Base-by-base conservation (phyloP, 2,797 vertebrate species). In the Psittacula echo region DNA sequence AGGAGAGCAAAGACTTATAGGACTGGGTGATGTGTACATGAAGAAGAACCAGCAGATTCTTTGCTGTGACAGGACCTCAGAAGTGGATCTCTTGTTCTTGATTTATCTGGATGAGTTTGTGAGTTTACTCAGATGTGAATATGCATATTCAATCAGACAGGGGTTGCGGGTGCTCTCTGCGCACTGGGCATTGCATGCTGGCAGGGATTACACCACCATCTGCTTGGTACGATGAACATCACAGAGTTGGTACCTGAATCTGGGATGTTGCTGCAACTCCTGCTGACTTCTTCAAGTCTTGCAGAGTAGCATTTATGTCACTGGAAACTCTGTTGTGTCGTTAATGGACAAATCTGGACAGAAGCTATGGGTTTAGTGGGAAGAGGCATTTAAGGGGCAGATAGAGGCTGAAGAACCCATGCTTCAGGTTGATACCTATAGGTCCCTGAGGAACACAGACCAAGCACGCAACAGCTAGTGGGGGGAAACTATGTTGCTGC, bases 121-220 rank as follows among this genome's bases (percentile, higher is more conserved):
- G 1, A 86, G 39, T 42, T 10, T 39, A 92, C 91, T 89, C 95
- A 95, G 87, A 87, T 29, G 85, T 14, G 42, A 29, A 3, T 83
- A 64, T 85, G 95, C 85, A 92, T 95, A 90, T 90, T 81, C 66
- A 79, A 5, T 78, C 80, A 89, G 89, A 64, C 90, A 73, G 91
- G 71, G 85, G 54, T 84, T 89, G 51, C 5, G 27, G 39, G 68
- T 77, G 86, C 87, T 94, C 75, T 61, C 26, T 27, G 86, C 14
- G n/a, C 80, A 44, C 41, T 20, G 61, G 77, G 87, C 71, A 86
- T 90, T 66, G 71, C 91, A n/a, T 54, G 88, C 96, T 97, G 93
- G 89, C 58, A 89, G 91, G 93, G 92, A 85, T 87, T 81, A 96
- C 87, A 51, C 62, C 19, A 56, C 96, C 97, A 90, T 95, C 96